phyloP scores from a whole-genome alignment of 2,888 invertebrate genomes.

The Drosophila anceps region DNA sequence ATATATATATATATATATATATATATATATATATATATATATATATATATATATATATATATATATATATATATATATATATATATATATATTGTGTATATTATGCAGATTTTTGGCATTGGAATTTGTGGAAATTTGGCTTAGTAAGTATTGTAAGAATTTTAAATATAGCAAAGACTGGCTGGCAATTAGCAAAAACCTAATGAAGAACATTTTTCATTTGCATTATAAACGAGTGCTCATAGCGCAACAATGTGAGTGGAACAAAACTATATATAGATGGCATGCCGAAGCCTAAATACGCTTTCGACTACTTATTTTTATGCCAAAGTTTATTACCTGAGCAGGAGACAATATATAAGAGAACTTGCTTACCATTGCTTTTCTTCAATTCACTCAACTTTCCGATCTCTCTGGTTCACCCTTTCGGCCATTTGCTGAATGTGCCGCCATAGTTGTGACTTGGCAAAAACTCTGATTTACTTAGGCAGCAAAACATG shows the following conservation, averaged over 20 bases:
- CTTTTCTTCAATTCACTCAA: neutral
- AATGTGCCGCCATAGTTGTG: too few relatives aligned
- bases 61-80: conserved; percentile 8
- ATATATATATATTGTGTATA: neutral
- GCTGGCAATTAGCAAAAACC: conserved; percentile 56
- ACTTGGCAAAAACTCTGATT: neutral
- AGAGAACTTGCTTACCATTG: neutral
- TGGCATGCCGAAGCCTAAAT: neutral
- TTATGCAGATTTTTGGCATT: conserved; percentile 9
- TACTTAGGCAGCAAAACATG: neutral
- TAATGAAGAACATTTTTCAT: conserved; percentile 52
- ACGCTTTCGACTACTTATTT: conserved; percentile 1
- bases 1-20: neutral
- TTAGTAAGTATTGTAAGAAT: conserved; percentile 16
- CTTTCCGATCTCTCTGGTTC: neutral
- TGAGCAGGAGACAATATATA: neutral
- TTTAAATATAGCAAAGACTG: conserved; percentile 30
- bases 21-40: neutral
- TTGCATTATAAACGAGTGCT: conserved; percentile 3
- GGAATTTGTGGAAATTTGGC: conserved; percentile 31
- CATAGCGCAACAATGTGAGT: conserved; percentile 25
- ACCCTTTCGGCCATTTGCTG: neutral
- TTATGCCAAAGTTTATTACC: neutral
- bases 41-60: neutral
- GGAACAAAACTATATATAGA: neutral